Base-by-base conservation (phyloP, 2,113 vertebrate species). In the Apodemus speciosus region DNA sequence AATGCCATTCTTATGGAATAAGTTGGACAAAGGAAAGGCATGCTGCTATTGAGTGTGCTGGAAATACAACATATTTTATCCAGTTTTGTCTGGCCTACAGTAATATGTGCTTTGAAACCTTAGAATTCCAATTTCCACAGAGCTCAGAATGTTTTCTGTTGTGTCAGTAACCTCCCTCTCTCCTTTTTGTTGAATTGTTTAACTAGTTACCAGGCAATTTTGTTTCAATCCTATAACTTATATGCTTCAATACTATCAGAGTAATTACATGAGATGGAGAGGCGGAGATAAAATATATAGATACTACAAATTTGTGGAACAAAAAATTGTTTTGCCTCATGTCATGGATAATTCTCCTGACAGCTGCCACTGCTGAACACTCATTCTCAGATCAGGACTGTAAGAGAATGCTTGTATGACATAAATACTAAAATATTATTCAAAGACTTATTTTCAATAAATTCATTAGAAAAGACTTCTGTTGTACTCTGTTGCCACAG, bases 381-480 rank as follows among this genome's bases (percentile, higher is more conserved):
- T 76, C 21, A 9, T 86, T 69, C 60, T 16, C 49, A 5, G 9
- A 72, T 9, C 2, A 27, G 27, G 10, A 25, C 68, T 89, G 5
- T 6, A 85, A 73, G 5, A 80, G 40, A 85, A 80, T 60, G 3
- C 16, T 23, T 35, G 2, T 62, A 25, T 83, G 30, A 71, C 51
- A 46, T 89, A 88, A 73, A 30, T 43, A 69, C 8, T 30, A n/a
- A 89, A 56, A 30, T 66, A 46, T 71, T 91, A 71, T 25, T 30
- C 35, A 64, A 85, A 66, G 35, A 62, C 9, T 88, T 56, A 88
- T 75, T 94, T 86, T 86, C 51, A 30, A 71, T 21, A 80, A 80
- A 86, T 68, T 3, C 10, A 73, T 27, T 73, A 43, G 7, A n/a
- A 68, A 27, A 86, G 35, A 79, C 9, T 85, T 81, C 23, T 73